Evolutionary conservation across 2,113 vertebrate genomes (phyloP).

Genomic region (Apus apus): DNA sequence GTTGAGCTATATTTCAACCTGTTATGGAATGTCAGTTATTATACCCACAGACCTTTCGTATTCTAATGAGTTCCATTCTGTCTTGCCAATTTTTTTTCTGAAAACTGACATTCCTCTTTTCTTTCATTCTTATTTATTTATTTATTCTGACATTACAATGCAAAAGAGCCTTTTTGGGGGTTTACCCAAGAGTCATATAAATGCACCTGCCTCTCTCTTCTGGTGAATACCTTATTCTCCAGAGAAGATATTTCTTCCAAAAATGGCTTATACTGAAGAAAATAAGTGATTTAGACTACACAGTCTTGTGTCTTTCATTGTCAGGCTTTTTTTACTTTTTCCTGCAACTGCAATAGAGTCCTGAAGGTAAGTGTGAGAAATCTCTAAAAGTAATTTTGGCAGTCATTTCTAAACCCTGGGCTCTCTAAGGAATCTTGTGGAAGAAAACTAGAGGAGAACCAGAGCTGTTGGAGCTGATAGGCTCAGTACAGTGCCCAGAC

Average conservation of each 20-base stretch:
- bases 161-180: background rate
- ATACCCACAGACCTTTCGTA: background rate
- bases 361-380: background rate
- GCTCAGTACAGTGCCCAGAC: background rate
- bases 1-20: background rate
- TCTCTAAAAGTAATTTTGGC: background rate
- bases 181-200: background rate
- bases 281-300: background rate
- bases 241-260: background rate
- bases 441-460: background rate
- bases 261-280: background rate
- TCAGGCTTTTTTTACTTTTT: background rate
- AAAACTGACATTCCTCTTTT: background rate
- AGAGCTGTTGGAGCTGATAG: conserved; percentile 2
- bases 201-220: background rate
- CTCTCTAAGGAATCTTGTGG: background rate
- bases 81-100: background rate
- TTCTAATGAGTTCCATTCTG: background rate
- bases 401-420: background rate
- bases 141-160: background rate
- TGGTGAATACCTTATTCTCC: background rate
- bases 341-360: background rate
- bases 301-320: background rate
- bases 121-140: background rate
- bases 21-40: background rate